phyloP scores from a whole-genome alignment of 2,113 vertebrate genomes.

The Cromileptes altivelis region DNA sequence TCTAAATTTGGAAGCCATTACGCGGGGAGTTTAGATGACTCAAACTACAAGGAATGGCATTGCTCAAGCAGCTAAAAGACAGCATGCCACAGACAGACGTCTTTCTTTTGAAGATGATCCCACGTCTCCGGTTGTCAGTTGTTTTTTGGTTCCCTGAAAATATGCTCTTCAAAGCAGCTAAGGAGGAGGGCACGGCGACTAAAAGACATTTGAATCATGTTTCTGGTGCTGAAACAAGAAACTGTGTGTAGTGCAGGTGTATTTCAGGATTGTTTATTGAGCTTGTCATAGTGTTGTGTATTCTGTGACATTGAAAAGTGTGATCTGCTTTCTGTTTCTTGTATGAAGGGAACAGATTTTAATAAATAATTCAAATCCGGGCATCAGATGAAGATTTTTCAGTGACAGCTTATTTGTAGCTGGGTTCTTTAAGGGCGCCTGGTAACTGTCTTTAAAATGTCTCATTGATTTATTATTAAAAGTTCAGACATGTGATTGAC shows the following conservation, averaged over 20 bases:
- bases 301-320: constrained; percentile 33
- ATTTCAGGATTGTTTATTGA: constrained; percentile 56
- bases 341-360: background rate
- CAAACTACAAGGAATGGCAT: constrained; percentile 62
- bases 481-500: constrained; percentile 24
- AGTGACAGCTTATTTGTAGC: constrained; percentile 13
- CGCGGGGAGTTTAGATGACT: constrained; percentile 52
- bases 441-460: constrained; percentile 12
- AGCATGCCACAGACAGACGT: constrained; percentile 61
- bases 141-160: constrained; percentile 67
- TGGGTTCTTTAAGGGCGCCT: background rate
- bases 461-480: constrained; percentile 41
- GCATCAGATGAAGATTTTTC: constrained; percentile 8
- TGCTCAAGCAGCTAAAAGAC: constrained; percentile 63
- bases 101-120: constrained; percentile 77
- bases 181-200: constrained; percentile 13
- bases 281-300: constrained; percentile 31
- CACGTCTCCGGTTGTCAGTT: constrained; percentile 69
- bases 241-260: constrained; percentile 29
- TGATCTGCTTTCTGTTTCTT: background rate
- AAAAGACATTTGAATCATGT: constrained; percentile 41
- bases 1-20: constrained; percentile 66
- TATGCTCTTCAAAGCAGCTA: constrained; percentile 44
- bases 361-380: no score
- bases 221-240: constrained; percentile 55